These are phyloP conservation scores for Calliscelio sp. DNA, from an alignment of 2,888 invertebrate species.

Conservation along the genomic window DNA sequence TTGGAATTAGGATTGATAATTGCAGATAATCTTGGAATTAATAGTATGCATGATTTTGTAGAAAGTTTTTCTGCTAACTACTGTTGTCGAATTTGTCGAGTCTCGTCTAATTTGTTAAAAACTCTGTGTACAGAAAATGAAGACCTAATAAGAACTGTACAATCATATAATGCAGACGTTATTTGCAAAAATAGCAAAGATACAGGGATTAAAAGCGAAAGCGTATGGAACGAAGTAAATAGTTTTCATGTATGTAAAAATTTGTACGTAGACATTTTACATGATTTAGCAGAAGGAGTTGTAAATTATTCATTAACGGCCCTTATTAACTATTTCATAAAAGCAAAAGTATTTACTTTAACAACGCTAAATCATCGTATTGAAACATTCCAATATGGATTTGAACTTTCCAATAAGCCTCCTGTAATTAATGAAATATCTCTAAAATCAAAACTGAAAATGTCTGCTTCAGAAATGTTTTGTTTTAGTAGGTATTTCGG, in stretches of 20 bases:
- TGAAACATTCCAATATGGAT: constrained; percentile 1
- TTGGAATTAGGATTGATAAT: no score
- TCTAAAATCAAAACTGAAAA: constrained; percentile 25
- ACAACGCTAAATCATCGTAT: constrained; percentile 7
- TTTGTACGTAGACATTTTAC: constrained; percentile 14
- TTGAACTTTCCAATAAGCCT: constrained; percentile 25
- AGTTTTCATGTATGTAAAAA: constrained; percentile 10
- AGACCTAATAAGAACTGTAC: not conserved
- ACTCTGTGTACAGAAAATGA: not conserved
- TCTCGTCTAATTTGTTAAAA: not conserved
- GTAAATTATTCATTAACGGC: not conserved
- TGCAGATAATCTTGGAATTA: no score
- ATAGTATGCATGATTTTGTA: not conserved
- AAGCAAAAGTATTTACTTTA: constrained; percentile 4
- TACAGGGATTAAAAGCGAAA: constrained; percentile 17
- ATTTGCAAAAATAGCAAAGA: not conserved
- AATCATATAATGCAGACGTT: not conserved
- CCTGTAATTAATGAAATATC: not conserved
- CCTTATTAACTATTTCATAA: constrained; percentile 20
- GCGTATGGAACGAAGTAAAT: constrained; percentile 6
- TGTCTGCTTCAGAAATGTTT: constrained; percentile 4
- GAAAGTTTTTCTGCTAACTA: constrained; percentile 25
- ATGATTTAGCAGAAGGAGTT: constrained; percentile 28
- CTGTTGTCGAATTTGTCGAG: constrained; percentile 6
- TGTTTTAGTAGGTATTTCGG: constrained; percentile 15